phyloP scores from a whole-genome alignment of 2,113 vertebrate genomes.

The Istiophorus platypterus region DNA sequence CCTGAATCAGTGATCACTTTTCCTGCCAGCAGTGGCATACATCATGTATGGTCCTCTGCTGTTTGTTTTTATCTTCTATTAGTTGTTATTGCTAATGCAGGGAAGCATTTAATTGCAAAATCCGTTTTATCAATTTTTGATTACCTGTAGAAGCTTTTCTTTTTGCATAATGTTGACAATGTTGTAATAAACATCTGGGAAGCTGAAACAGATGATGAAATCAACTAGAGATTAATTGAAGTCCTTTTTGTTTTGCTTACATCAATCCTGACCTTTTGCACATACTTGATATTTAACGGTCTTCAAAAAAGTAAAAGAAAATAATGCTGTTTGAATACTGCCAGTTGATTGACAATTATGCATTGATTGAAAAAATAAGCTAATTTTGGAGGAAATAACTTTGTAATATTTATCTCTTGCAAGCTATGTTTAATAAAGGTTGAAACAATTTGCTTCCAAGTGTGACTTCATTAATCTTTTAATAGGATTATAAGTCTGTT shows the following conservation, averaged over 20 bases:
- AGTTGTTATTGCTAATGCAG: constrained; percentile 70
- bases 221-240: constrained; percentile 69
- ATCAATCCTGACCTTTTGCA: constrained; percentile 90
- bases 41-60: constrained; percentile 47
- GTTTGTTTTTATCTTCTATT: constrained; percentile 58
- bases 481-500: no score
- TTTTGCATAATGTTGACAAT: constrained; percentile 70
- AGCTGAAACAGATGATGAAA: constrained; percentile 67
- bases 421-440: constrained; percentile 99
- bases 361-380: constrained; percentile 94
- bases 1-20: constrained; percentile 62
- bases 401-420: constrained; percentile 99
- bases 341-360: constrained; percentile 91
- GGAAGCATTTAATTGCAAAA: constrained; percentile 66
- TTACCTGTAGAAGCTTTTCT: constrained; percentile 50
- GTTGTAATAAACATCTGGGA: constrained; percentile 67
- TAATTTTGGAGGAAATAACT: constrained; percentile 98
- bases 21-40: constrained; percentile 58
- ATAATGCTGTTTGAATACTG: constrained; percentile 93
- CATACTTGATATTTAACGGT: constrained; percentile 94
- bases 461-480: constrained; percentile 62
- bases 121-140: constrained; percentile 47
- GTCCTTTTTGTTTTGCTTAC: constrained; percentile 79
- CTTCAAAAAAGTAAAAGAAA: constrained; percentile 89
- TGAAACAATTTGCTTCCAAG: constrained; percentile 92